Percentiles rank a stretch among this genome's conserved stretches.
Evolutionary conservation across 2,113 vertebrate genomes (phyloP).

Genomic region (Cyprinodon tularosa): DNA sequence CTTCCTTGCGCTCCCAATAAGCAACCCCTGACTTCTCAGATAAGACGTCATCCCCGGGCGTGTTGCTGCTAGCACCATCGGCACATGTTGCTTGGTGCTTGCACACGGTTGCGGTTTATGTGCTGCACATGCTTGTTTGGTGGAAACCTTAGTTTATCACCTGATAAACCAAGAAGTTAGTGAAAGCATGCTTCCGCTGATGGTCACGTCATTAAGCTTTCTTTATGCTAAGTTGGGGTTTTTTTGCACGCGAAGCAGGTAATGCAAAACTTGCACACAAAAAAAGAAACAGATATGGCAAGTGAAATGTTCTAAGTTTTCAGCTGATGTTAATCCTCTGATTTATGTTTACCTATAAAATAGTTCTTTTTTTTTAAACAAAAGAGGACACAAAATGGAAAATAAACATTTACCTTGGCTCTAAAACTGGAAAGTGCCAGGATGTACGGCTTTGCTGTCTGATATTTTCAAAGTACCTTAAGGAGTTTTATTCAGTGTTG

Average conservation of each 20-base stretch:
- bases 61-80: neutral
- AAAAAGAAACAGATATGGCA: too few species aligned
- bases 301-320: too few species aligned
- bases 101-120: neutral
- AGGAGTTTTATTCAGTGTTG: neutral
- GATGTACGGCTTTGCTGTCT: neutral
- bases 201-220: neutral
- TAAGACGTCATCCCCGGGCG: neutral
- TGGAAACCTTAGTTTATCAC: neutral
- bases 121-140: neutral
- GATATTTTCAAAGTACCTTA: neutral
- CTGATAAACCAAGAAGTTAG: neutral
- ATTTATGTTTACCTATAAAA: neutral
- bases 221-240: too few species aligned
- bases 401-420: neutral
- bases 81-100: neutral
- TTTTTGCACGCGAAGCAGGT: neutral
- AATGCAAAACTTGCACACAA: too few species aligned
- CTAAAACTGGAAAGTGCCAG: neutral
- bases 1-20: neutral
- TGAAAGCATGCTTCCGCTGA: neutral
- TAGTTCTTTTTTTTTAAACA: neutral
- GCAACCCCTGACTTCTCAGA: neutral
- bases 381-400: neutral
- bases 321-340: too few species aligned